phyloP scores from a whole-genome alignment of 2,113 vertebrate species.

The Chroicocephalus ridibundus region DNA sequence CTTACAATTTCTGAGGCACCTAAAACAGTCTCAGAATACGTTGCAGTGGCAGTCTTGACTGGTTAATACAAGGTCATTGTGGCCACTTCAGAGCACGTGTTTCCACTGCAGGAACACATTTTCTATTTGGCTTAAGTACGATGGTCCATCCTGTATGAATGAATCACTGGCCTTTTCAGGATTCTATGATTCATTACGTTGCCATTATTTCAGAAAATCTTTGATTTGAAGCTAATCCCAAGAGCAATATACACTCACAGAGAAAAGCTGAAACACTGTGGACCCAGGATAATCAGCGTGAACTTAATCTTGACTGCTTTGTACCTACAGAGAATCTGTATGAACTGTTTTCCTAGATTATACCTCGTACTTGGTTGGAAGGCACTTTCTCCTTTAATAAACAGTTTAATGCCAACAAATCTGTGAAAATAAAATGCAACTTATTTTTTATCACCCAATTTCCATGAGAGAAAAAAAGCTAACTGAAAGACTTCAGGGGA shows the following conservation, averaged over 20 bases:
- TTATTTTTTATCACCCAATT: background rate
- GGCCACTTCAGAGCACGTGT: background rate
- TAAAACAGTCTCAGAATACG: background rate
- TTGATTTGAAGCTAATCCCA: background rate
- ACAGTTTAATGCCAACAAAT: background rate
- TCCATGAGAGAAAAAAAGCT: background rate
- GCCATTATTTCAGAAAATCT: background rate
- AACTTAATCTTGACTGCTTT: background rate
- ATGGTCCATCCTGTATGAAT: background rate
- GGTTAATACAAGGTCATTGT: background rate
- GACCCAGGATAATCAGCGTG: background rate
- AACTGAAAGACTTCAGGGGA: background rate
- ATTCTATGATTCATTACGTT: background rate
- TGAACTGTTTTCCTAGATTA: background rate
- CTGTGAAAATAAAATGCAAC: background rate
- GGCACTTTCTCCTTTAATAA: background rate
- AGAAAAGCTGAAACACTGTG: background rate
- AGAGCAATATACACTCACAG: background rate
- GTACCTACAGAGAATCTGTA: background rate
- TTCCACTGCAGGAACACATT: background rate
- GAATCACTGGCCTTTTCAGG: background rate
- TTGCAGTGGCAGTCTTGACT: background rate
- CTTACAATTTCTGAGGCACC: background rate
- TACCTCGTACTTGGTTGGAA: background rate
- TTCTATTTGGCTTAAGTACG: background rate